Base-by-base conservation (phyloP, 2,797 vertebrate species). In the Craterocephalus amniculus region DNA sequence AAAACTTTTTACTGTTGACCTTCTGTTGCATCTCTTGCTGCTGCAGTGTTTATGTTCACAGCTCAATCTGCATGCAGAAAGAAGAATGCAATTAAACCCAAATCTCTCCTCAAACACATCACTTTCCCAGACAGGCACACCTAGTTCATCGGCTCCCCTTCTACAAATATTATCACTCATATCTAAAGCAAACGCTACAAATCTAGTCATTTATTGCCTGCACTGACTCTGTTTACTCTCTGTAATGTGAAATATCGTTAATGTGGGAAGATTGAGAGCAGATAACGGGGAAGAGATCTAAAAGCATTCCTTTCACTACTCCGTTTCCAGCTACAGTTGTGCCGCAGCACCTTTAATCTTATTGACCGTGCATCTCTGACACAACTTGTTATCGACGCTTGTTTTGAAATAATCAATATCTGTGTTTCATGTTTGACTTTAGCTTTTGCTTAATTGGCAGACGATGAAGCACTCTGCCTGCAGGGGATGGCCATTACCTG, bases 141-240 rank as follows among this genome's bases (percentile, higher is more conserved):
- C 89, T 84, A 83, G 71, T 81, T 84, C 80, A 72, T 70, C 40
- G 38, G 60, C 24, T 74, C 67, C 29, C 2, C 58, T 67, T 94
- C 85, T 83, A 88, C 86, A 93, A 93, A 94, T 94, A 95, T 94
- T 93, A 92, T 90, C 87, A 78, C 83, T 94, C 91, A 91, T 93
- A 92, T 93, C 92, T 81, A 93, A 94, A 90, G 93, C 87, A 94
- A 95, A 94, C 91, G 76, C 77, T 58, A 86, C 88, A 91, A 88
- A 92, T 86, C 88, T 84, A 66, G 74, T 91, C 77, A 85, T 93
- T 90, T 88, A 76, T 84, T 85, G 82, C 74, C 78, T 61, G 72
- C 40, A 80, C 85, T 1, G 32, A 55, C 67, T 88, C 64, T 93
- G 91, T 94, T 93, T 93, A 83, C 88, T 78, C 49, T 65, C 48